phyloP scores from a whole-genome alignment of 2,888 invertebrate genomes.

The Ephialtes manifestator region DNA sequence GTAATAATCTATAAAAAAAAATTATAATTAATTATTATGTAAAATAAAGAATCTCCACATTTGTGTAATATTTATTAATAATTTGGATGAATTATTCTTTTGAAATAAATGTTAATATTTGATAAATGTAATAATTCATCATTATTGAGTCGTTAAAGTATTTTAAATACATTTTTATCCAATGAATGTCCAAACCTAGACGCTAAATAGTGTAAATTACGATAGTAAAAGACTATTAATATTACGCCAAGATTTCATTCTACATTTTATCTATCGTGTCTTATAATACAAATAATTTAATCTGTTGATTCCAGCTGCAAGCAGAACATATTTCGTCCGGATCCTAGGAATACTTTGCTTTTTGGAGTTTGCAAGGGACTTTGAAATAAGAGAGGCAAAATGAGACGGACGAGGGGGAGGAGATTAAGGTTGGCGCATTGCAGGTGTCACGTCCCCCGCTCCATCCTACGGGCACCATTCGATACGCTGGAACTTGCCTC shows the following conservation, averaged over 20 bases:
- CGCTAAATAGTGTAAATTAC: neutral
- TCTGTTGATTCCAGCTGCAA: conserved; percentile 34
- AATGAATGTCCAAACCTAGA: too few species aligned
- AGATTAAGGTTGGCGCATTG: conserved; percentile 71
- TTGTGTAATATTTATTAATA: too few species aligned
- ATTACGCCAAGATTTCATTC: conserved; percentile 12
- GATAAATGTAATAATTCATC: too few species aligned
- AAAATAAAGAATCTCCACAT: too few species aligned
- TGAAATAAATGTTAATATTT: too few species aligned
- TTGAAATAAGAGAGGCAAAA: conserved; percentile 49
- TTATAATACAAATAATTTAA: neutral
- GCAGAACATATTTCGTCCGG: neutral
- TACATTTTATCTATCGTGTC: neutral
- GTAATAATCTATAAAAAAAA: too few species aligned
- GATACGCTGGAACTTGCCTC: conserved; percentile 44
- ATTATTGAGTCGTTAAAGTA: too few species aligned
- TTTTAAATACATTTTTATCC: too few species aligned
- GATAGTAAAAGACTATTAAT: conserved; percentile 25
- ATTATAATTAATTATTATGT: too few species aligned
- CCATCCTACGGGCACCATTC: conserved; percentile 31
- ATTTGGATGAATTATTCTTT: too few species aligned
- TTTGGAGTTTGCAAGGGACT: conserved; percentile 26
- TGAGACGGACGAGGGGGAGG: conserved; percentile 47
- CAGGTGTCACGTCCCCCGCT: conserved; percentile 63
- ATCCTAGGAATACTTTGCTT: neutral